phyloP scores from a whole-genome alignment of 2,888 invertebrate species.

The Drosophila robusta region DNA sequence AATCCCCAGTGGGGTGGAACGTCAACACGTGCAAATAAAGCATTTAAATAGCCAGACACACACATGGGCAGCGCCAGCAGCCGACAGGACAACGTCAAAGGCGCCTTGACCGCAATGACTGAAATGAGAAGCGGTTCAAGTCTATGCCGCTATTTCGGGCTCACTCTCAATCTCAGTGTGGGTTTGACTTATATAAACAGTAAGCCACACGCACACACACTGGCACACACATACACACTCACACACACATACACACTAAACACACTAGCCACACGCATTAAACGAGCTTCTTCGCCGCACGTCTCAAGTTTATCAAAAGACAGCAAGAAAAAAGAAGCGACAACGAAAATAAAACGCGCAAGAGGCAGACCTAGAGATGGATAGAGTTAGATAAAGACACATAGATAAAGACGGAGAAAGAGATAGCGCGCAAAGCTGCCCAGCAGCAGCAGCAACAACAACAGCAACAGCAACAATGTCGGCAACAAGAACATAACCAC shows the following conservation, averaged over 20 bases:
- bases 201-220: slow-evolving; percentile 43
- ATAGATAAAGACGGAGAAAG: slow-evolving; percentile 2
- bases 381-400: slow-evolving; percentile 22
- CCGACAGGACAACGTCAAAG: slow-evolving; percentile 41
- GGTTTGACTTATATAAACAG: slow-evolving; percentile 69
- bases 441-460: slow-evolving; percentile 24
- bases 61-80: slow-evolving; percentile 17
- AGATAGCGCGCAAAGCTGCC: slow-evolving; percentile 33
- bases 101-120: slow-evolving; percentile 78
- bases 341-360: slow-evolving; percentile 39
- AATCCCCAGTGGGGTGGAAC: slow-evolving; percentile 50
- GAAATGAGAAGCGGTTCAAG: slow-evolving; percentile 51
- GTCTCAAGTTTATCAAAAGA: slow-evolving; percentile 79
- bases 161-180: slow-evolving; percentile 46
- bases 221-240: slow-evolving; percentile 6
- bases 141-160: slow-evolving; percentile 24
- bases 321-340: slow-evolving; percentile 30
- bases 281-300: slow-evolving; percentile 58
- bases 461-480: slow-evolving; percentile 14
- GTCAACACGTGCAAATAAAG: slow-evolving; percentile 80
- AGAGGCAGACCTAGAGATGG: slow-evolving; percentile 20
- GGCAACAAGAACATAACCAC: slow-evolving; percentile 44
- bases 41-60: slow-evolving; percentile 65
- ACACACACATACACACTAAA: slow-evolving; percentile 41
- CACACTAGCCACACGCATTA: slow-evolving; percentile 29